Conservation (phyloP, 2,113 vertebrate genomes). For the Bombycilla garrulus region DNA sequence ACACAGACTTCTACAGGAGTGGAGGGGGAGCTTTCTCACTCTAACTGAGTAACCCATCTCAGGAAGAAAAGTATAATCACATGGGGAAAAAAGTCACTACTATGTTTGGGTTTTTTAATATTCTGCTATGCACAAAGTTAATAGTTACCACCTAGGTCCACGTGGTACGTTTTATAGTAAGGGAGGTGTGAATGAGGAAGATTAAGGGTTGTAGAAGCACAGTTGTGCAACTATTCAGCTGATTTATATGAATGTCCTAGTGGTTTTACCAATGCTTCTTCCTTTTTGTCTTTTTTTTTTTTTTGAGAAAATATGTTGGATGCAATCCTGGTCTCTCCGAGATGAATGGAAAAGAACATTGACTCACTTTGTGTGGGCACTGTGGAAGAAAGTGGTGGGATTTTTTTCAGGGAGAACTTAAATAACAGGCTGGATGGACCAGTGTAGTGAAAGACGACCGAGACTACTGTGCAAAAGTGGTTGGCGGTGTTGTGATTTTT, state of each 20-base stretch:
- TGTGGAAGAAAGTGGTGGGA: constrained; percentile 27
- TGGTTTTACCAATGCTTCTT: constrained; percentile 9
- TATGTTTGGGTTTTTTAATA: neutral
- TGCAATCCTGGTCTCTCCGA: constrained; percentile 17
- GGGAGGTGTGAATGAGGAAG: neutral
- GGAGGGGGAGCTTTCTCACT: neutral
- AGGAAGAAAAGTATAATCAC: neutral
- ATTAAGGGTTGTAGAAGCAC: constrained; percentile 30
- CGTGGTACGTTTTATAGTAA: neutral
- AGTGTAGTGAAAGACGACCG: constrained; percentile 14
- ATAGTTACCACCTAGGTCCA: neutral
- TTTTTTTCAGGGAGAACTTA: constrained; percentile 44
- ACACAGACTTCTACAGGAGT: neutral
- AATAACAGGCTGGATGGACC: constrained; percentile 51
- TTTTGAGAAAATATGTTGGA: constrained; percentile 26
- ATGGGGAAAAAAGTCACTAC: neutral
- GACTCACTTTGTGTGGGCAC: constrained; percentile 62
- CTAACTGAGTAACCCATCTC: neutral
- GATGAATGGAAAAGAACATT: constrained; percentile 62
- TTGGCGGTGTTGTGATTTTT: constrained; percentile 37
- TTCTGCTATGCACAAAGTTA: neutral
- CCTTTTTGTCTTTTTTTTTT: neutral
- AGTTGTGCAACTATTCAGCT: neutral
- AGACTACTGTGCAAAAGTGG: constrained; percentile 26
- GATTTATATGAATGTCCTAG: constrained; percentile 1